Conservation (phyloP, 2,888 invertebrate species). For the Desoria tigrina region DNA sequence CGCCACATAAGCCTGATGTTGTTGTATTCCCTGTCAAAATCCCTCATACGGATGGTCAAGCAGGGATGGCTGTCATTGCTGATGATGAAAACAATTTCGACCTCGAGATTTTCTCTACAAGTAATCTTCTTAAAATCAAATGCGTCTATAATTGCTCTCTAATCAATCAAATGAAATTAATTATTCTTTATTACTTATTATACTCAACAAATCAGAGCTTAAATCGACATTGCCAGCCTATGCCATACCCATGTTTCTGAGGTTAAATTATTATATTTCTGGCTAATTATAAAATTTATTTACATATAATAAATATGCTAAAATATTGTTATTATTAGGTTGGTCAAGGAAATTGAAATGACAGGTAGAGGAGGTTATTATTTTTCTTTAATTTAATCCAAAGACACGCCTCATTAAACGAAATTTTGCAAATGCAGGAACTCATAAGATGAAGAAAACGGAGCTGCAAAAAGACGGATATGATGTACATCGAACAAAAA, state of each 20-base stretch:
- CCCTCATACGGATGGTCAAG: slow-evolving; percentile 37
- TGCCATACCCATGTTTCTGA: slow-evolving; percentile 49
- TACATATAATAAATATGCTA: no score
- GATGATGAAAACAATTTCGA: slow-evolving; percentile 32
- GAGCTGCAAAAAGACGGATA: slow-evolving; percentile 83
- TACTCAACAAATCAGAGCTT: slow-evolving; percentile 40
- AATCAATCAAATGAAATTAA: no score
- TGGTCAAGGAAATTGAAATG: slow-evolving; percentile 41
- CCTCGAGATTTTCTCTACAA: background rate
- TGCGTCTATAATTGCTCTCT: no score
- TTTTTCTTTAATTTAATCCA: background rate
- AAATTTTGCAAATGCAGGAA: slow-evolving; percentile 65
- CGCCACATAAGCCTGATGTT: slow-evolving; percentile 75
- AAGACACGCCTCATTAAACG: no score
- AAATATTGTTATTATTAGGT: no score
- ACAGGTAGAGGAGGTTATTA: slow-evolving; percentile 33
- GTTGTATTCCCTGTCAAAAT: slow-evolving; percentile 93
- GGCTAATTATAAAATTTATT: no score
- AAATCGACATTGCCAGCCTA: slow-evolving; percentile 43
- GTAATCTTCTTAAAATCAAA: no score
- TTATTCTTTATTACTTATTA: no score
- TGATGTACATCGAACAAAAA: slow-evolving; percentile 59
- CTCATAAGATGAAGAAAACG: slow-evolving; percentile 88
- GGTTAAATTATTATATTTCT: no score
- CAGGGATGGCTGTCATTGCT: slow-evolving; percentile 46